Conservation (phyloP, 92 coral and sea anemone genomes). For the Virgularia gustaviana region DNA sequence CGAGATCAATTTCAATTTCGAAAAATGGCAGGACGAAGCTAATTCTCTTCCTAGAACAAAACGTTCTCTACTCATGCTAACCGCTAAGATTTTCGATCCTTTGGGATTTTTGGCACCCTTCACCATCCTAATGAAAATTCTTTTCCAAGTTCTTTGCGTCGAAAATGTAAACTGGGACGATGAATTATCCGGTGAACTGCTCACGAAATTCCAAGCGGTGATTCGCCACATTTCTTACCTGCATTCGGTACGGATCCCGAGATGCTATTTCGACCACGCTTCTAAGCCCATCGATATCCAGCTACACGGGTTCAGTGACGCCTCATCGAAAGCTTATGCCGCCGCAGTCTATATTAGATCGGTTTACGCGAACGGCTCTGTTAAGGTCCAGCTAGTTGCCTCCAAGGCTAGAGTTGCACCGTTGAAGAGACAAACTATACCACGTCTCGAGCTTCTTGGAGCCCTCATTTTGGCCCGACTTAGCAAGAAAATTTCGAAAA, state of each 20-base stretch:
- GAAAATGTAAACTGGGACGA: conserved; percentile 34
- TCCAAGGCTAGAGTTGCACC: conserved; percentile 64
- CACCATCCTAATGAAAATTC: conserved; percentile 7
- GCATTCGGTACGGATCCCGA: conserved; percentile 40
- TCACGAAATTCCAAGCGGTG: conserved; percentile 33
- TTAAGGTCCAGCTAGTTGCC: conserved; percentile 45
- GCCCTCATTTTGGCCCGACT: conserved; percentile 56
- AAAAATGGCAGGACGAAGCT: conserved; percentile 10
- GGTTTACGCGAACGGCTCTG: conserved; percentile 49
- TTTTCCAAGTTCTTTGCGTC: conserved; percentile 10
- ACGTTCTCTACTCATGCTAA: neutral
- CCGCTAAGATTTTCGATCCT: conserved; percentile 14
- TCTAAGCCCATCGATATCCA: conserved; percentile 42
- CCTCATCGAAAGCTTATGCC: conserved; percentile 60
- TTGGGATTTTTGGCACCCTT: conserved; percentile 10
- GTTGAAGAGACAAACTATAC: conserved; percentile 59
- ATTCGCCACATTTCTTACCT: conserved; percentile 40
- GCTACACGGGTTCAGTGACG: conserved; percentile 66
- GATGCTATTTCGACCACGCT: conserved; percentile 38
- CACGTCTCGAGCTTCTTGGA: conserved; percentile 60
- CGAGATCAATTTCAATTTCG: conserved; percentile 2
- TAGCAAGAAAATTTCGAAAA: conserved; percentile 26
- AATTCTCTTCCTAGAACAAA: neutral
- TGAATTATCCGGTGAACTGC: conserved; percentile 21
- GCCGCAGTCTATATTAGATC: conserved; percentile 50